Conservation (phyloP, 2,888 invertebrate species). For the Drosophila emarginata region DNA sequence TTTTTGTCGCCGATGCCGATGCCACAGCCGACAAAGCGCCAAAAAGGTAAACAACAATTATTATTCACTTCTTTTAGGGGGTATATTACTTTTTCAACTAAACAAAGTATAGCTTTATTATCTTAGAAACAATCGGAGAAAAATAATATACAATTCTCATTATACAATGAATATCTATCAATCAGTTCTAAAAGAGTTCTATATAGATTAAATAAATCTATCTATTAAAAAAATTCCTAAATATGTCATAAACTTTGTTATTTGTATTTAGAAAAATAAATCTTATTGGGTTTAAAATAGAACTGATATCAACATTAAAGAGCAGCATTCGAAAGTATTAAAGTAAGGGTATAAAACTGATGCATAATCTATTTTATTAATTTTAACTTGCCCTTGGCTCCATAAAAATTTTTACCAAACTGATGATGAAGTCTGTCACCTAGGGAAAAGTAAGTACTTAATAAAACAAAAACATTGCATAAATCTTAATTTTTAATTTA, state of each 20-base stretch:
- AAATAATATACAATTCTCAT: too few relatives aligned
- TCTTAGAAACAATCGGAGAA: too few relatives aligned
- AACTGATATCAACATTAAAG: too few relatives aligned
- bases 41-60: constrained; percentile 68
- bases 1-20: constrained; percentile 49
- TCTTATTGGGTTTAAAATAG: too few relatives aligned
- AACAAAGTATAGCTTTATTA: neutral
- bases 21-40: constrained; percentile 36
- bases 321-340: too few relatives aligned
- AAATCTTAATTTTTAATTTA: neutral
- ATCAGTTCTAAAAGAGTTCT: too few relatives aligned
- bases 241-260: too few relatives aligned
- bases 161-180: too few relatives aligned
- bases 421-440: neutral
- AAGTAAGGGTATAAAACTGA: neutral
- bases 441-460: constrained; percentile 3
- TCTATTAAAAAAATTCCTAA: too few relatives aligned
- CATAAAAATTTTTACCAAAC: constrained; percentile 1
- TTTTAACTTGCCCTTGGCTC: constrained; percentile 13
- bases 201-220: too few relatives aligned
- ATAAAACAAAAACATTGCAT: neutral
- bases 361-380: neutral
- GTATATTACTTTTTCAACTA: neutral
- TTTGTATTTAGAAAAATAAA: too few relatives aligned
- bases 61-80: neutral